Evolutionary conservation across 2,888 invertebrate genomes (phyloP).

Genomic region (Cremastinae sp.): DNA sequence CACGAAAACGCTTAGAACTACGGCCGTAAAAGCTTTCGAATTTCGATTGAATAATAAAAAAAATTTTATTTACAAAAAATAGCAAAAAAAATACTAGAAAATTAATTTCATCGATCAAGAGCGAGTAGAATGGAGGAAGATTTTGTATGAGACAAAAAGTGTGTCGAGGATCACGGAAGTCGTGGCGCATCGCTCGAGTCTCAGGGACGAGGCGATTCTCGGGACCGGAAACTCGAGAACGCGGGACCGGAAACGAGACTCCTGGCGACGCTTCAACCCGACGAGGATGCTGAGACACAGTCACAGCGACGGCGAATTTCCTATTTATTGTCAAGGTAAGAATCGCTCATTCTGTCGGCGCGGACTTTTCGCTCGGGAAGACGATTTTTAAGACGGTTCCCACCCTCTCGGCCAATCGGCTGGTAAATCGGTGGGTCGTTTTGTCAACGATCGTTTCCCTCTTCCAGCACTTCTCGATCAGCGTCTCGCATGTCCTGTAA

Average conservation of each 20-base stretch:
- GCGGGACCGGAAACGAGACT: slow-evolving; percentile 70
- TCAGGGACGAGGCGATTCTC: slow-evolving; percentile 72
- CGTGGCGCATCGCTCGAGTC: slow-evolving; percentile 71
- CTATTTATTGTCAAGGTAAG: slow-evolving; percentile 89
- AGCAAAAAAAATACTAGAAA: no score
- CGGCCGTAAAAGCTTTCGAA: no score
- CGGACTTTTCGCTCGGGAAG: slow-evolving; percentile 19
- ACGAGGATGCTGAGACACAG: slow-evolving; percentile 89
- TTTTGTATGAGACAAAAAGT: slow-evolving; percentile 38
- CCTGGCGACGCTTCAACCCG: slow-evolving; percentile 73
- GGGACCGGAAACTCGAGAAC: slow-evolving; percentile 69
- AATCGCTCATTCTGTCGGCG: not conserved
- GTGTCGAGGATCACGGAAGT: slow-evolving; percentile 73
- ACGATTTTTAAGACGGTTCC: slow-evolving; percentile 18
- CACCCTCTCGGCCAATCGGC: slow-evolving; percentile 53
- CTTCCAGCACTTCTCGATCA: slow-evolving; percentile 63
- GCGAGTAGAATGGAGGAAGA: slow-evolving; percentile 14
- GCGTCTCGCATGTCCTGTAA: slow-evolving; percentile 66
- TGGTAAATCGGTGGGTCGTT: slow-evolving; percentile 64
- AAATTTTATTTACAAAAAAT: no score
- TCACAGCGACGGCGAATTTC: slow-evolving; percentile 92
- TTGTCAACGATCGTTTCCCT: slow-evolving; percentile 59
- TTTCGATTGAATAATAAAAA: no score
- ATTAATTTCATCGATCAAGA: no score
- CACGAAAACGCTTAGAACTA: no score